Conservation (phyloP, 2,797 vertebrate genomes). For the Apodemus agrarius region DNA sequence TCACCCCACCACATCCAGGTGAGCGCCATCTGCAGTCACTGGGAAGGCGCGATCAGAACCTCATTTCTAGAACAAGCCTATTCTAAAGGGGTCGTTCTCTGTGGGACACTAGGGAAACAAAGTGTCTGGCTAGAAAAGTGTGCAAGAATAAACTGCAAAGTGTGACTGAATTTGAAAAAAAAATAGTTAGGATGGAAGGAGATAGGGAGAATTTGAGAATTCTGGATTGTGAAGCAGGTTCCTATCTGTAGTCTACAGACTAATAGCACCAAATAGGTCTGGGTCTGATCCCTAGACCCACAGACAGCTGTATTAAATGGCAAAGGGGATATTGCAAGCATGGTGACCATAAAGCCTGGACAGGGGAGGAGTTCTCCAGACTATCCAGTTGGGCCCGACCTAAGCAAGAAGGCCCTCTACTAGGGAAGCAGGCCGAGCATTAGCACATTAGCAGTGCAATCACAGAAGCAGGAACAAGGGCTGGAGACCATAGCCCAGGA, state of each 20-base stretch:
- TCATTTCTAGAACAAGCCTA: constrained; percentile 45
- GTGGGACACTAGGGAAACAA: not conserved
- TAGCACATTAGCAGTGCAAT: no score
- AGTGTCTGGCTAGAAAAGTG: constrained; percentile 26
- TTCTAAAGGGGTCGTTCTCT: constrained; percentile 11
- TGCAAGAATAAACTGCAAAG: not conserved
- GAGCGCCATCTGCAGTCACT: not conserved
- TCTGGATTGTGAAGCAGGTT: not conserved
- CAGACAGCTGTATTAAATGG: not conserved
- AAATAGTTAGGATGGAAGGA: not conserved
- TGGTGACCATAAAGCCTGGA: not conserved
- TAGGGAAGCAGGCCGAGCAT: not conserved
- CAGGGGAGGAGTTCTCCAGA: not conserved
- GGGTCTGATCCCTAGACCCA: not conserved
- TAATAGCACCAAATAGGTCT: not conserved
- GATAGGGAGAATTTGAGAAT: not conserved
- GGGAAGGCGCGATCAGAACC: not conserved
- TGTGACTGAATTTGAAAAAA: not conserved
- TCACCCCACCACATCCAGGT: not conserved
- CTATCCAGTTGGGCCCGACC: not conserved
- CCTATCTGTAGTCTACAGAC: not conserved
- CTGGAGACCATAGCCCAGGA: not conserved
- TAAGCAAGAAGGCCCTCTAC: not conserved
- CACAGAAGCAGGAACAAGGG: not conserved
- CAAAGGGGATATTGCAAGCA: constrained; percentile 8